These are phyloP conservation scores for Lutraria rhynchaena DNA, from an alignment of 1,140 invertebrate genomes.

Conservation along the genomic window DNA sequence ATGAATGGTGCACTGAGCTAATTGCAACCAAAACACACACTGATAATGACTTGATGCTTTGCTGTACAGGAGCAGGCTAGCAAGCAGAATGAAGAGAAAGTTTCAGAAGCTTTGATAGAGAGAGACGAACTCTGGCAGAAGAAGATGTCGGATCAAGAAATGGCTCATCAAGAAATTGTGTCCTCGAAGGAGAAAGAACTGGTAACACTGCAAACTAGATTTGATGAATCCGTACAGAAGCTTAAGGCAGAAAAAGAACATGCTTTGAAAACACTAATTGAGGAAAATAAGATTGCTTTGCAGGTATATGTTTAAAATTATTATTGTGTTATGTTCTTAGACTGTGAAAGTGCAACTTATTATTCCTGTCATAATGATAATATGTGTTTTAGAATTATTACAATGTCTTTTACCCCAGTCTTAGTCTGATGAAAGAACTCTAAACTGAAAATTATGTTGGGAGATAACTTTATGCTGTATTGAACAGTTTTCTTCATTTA, in stretches of 20 bases:
- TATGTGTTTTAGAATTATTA: no score
- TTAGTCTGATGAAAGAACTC: no score
- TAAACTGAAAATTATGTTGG: no score
- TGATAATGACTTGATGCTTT: no score
- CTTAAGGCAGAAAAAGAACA: conserved; percentile 36
- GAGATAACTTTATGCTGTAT: no score
- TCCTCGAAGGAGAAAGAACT: conserved; percentile 66
- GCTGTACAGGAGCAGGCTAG: conserved; percentile 75
- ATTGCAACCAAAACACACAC: no score
- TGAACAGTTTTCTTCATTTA: no score
- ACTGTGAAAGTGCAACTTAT: no score
- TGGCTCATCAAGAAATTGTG: conserved; percentile 67
- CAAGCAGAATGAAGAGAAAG: conserved; percentile 64
- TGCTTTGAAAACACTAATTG: neutral
- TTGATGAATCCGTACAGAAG: conserved; percentile 66
- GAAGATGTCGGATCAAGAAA: conserved; percentile 70
- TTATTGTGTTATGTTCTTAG: no score
- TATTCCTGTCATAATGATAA: no score
- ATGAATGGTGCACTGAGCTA: no score
- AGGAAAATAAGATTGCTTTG: conserved; percentile 8
- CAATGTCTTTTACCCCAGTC: no score
- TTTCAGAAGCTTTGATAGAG: conserved; percentile 68
- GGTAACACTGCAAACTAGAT: conserved; percentile 53
- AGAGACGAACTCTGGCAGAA: conserved; percentile 74
- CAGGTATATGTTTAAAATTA: conserved; percentile 25